Base-by-base conservation (phyloP, 2,797 vertebrate species). In the Melanotaenia trifasciata region DNA sequence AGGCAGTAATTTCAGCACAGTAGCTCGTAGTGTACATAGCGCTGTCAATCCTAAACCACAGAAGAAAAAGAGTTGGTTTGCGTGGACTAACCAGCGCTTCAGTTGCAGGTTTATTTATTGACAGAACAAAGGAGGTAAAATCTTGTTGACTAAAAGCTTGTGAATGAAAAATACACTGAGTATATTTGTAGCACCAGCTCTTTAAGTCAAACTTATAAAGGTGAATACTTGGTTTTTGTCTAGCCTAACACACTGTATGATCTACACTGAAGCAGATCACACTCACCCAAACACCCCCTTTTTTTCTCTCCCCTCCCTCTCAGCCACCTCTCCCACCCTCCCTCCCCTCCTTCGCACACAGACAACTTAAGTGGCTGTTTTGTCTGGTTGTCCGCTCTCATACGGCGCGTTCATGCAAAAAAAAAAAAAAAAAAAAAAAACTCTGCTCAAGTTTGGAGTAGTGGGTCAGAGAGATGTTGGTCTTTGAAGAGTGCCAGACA, bases 321-420 rank as follows among this genome's bases (percentile, higher is more conserved):
- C 93, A 90, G 24, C 32, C 51, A n/a, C 87, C 85, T 82, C 93
- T 93, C 92, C 84, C 87, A 84, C 94, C 81, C 76, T 90, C 83
- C 88, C 85, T 90, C 86, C 87, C 84, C 47, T 86, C 83, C 68
- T 74, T 83, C n/a, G 33, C 84, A 83, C 90, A 87, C 83, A 86
- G 91, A 91, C 91, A 86, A 89, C 83, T 90, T 86, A 90, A 97
- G 95, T 96, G 94, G 96, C 95, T 98, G 95, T 96, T 98, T 97
- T 97, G 95, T 98, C 96, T 97, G 95, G 91, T 94, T 91, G 85
- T 74, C 81, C 28, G 54, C 92, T 92, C 93, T 96, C 87, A 36
- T 72, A 90, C 79, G 90, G 91, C 88, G 91, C 94, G 93, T 95
- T 95, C 93, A 90, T 93, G 94, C 84, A 92, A 81, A 84, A 74